Evolutionary conservation across 1,140 invertebrate genomes (phyloP), one percentile per base, ranked within the genome.

Genomic region (Leucophenga varia): DNA sequence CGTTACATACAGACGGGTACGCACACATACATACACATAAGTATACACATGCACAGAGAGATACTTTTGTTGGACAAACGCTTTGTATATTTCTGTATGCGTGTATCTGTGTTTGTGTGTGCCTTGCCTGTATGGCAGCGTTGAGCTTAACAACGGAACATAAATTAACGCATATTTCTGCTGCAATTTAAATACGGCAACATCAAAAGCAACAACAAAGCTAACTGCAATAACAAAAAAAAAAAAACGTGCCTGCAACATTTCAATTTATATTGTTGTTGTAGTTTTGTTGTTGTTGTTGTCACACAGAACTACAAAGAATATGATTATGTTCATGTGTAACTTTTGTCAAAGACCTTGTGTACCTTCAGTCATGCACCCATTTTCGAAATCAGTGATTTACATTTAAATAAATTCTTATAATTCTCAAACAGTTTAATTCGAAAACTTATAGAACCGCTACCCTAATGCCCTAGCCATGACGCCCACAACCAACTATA

Each of bases 161-260:
- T 67, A 67, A 64, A 68, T 68, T 64, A 64, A 64, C 61, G 64
- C 60, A 69, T 64, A 68, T 64, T 64, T 68, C 61, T 58, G 64
- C 49, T 64, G 59, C 56, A 63, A 64, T 65, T 65, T 61, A 65
- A 65, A 51, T 20, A 25, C 38, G 34, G 16, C 37, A 28, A 39
- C 38, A 34, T 13, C 36, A 39, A 28, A 54, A 49, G 18, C 25
- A 35, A 51, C 35, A 51, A 45, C 38, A 44, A 22, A 13, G 48
- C 34, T 35, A 52, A n/a, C 30, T 52, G 47, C 28, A 46, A 51
- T 20, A 42, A 50, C 47, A 51, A 39, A 32, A 47, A 51, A 50
- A 63, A 64, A 64, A 53, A 64, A 63, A 46, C 40, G 35, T 35
- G 49, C 37, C 42, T 48, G 40, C 20, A 42, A 31, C 21, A 31